phyloP scores from a whole-genome alignment of 2,888 invertebrate genomes.

The Hypsopygia costalis region DNA sequence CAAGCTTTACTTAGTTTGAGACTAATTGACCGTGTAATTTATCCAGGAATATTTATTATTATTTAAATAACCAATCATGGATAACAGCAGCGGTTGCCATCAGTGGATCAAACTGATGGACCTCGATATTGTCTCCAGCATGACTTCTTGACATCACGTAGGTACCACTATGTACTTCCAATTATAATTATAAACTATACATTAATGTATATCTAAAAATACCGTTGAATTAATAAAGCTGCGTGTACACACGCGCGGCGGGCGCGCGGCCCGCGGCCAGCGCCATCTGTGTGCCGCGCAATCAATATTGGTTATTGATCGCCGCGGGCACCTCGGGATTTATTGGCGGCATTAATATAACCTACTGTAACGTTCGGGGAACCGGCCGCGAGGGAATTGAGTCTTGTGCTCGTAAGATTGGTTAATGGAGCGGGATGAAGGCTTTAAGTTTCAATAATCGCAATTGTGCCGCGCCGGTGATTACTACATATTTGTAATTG shows the following conservation, averaged over 20 bases:
- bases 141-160: too few species aligned
- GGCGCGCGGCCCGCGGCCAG: conserved; percentile 19
- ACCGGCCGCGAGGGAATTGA: conserved; percentile 1
- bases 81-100: too few species aligned
- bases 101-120: too few species aligned
- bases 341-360: conserved; percentile 38
- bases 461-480: not conserved
- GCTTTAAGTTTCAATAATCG: not conserved
- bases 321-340: conserved; percentile 39
- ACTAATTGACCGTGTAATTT: too few species aligned
- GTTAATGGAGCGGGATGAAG: not conserved
- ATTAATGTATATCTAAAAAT: too few species aligned
- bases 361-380: conserved; percentile 9
- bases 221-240: conserved; percentile 1
- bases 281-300: conserved; percentile 35
- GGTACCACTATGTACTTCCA: too few species aligned
- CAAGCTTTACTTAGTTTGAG: too few species aligned
- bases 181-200: too few species aligned
- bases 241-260: conserved; percentile 1
- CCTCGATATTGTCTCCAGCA: too few species aligned
- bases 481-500: too few species aligned
- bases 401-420: not conserved
- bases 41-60: too few species aligned
- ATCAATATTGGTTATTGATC: conserved; percentile 38
- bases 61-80: too few species aligned